These are phyloP conservation scores for Xanthostigma xanthostigma DNA, from an alignment of 2,888 invertebrate genomes.

Conservation along the genomic window DNA sequence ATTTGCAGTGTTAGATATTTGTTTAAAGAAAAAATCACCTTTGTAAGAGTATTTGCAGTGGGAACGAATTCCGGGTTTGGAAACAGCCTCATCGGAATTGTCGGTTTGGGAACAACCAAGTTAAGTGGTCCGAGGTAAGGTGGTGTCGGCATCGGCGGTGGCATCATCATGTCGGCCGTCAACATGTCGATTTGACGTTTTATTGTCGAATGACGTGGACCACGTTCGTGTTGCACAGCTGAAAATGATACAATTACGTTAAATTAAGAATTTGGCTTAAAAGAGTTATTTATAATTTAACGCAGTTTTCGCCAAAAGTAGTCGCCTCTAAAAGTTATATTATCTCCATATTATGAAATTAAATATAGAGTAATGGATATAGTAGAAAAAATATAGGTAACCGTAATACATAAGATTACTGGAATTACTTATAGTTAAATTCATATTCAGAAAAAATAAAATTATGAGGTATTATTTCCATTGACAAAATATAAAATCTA, in stretches of 20 bases:
- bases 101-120: constrained; percentile 30
- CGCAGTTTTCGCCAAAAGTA: too few species aligned
- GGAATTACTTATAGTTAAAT: too few species aligned
- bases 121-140: constrained; percentile 31
- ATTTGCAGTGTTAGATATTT: constrained; percentile 6
- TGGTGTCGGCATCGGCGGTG: constrained; percentile 20
- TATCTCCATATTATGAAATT: too few species aligned
- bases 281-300: background rate
- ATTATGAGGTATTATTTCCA: background rate
- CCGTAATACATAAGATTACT: too few species aligned
- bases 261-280: background rate
- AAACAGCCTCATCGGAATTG: constrained; percentile 17
- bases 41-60: constrained; percentile 22
- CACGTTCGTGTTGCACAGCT: constrained; percentile 98
- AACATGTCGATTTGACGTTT: constrained; percentile 81
- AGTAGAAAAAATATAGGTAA: too few species aligned
- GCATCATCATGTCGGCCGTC: constrained; percentile 44
- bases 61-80: constrained; percentile 15
- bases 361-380: too few species aligned
- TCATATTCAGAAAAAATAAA: too few species aligned
- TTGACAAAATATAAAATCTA: background rate
- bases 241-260: constrained; percentile 20
- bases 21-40: constrained; percentile 16
- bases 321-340: too few species aligned
- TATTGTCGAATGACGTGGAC: constrained; percentile 88